These are phyloP conservation scores for Musca domestica DNA, from an alignment of 1,140 invertebrate genomes.

Conservation along the genomic window DNA sequence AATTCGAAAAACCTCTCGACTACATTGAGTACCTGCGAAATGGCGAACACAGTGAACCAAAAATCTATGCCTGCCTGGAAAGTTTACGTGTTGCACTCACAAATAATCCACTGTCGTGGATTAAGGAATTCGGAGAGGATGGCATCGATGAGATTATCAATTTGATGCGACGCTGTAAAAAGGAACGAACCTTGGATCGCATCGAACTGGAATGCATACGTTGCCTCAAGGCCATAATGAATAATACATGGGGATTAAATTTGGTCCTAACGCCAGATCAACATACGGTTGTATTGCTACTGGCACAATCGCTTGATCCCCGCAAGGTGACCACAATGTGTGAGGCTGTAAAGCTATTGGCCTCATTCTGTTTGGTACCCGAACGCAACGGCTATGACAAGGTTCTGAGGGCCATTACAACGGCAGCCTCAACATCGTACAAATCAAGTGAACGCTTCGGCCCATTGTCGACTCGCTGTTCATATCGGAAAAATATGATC, in stretches of 20 bases:
- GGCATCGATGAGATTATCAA: constrained; percentile 65
- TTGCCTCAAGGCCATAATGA: constrained; percentile 85
- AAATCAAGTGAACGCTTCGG: constrained; percentile 66
- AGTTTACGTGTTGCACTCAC: constrained; percentile 88
- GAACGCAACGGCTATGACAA: constrained; percentile 80
- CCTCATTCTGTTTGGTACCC: constrained; percentile 79
- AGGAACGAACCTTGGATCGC: constrained; percentile 69
- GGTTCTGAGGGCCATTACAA: constrained; percentile 88
- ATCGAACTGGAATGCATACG: constrained; percentile 90
- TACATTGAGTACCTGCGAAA: constrained; percentile 81
- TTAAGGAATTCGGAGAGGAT: constrained; percentile 87
- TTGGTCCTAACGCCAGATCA: constrained; percentile 48
- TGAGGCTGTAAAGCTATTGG: constrained; percentile 82
- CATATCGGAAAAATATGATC: constrained; percentile 37
- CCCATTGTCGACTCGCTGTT: constrained; percentile 85
- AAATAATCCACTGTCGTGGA: constrained; percentile 92
- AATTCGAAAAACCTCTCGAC: constrained; percentile 81
- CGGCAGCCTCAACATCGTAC: constrained; percentile 65
- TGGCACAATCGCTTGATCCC: constrained; percentile 83
- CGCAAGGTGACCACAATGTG: constrained; percentile 79
- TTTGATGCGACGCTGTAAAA: constrained; percentile 52
- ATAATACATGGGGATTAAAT: constrained; percentile 82
- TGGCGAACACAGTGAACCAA: constrained; percentile 77
- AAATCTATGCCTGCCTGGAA: constrained; percentile 82
- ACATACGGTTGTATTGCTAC: constrained; percentile 70